Conservation (phyloP, 2,113 vertebrate genomes). For the Sorex fumeus region DNA sequence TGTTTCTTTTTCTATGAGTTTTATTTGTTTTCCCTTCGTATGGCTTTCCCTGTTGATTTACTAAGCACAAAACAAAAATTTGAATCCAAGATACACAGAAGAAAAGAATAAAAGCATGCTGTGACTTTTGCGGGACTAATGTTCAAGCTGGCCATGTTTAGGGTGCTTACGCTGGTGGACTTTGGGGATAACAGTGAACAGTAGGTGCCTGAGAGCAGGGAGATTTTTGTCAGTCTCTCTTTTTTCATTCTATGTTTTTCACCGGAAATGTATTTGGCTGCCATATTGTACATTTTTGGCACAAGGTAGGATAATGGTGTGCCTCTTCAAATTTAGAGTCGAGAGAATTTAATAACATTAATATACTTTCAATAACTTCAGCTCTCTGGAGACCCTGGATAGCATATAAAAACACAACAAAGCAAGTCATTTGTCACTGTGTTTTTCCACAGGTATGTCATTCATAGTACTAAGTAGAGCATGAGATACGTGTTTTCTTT, state of each 20-base stretch:
- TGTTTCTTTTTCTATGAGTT: too few relatives aligned
- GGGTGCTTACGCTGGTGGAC: accelerated
- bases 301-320: background rate
- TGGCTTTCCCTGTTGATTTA: too few relatives aligned
- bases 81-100: too few relatives aligned
- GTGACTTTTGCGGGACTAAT: background rate
- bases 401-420: background rate
- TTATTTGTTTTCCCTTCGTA: too few relatives aligned
- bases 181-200: background rate
- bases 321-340: constrained; percentile 27
- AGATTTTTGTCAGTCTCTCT: constrained; percentile 30
- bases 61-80: too few relatives aligned
- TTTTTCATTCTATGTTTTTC: background rate
- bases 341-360: background rate
- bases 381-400: background rate
- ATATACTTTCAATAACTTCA: background rate
- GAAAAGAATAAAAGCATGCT: too few relatives aligned
- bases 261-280: constrained; percentile 23
- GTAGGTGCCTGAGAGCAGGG: background rate
- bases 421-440: background rate
- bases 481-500: constrained; percentile 50
- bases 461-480: constrained; percentile 18
- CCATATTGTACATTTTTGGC: background rate
- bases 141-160: background rate
- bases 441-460: constrained; percentile 1